Conservation (phyloP, 2,888 invertebrate species). For the Ariolimax columbianus region DNA sequence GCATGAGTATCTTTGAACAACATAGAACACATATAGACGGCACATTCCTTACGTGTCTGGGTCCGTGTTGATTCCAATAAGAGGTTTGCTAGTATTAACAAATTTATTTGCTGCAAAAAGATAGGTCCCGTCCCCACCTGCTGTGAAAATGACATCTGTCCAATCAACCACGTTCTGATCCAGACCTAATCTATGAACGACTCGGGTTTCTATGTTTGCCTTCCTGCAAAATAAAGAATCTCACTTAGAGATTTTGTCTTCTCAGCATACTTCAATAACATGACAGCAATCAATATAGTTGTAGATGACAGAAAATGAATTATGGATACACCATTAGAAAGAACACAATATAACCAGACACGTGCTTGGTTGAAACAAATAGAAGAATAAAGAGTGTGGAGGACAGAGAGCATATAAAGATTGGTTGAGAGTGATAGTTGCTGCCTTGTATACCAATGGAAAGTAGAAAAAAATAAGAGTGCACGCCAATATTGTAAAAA, state of each 20-base stretch:
- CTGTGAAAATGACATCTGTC: slow-evolving; percentile 86
- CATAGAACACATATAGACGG: background rate
- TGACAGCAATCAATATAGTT: no score
- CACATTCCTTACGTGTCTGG: slow-evolving; percentile 82
- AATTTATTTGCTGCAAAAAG: slow-evolving; percentile 93
- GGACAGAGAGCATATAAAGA: no score
- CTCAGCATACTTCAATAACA: no score
- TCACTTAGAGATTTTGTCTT: background rate
- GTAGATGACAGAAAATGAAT: no score
- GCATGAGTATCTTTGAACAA: background rate
- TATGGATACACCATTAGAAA: no score
- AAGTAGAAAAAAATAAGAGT: no score
- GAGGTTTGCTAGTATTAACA: slow-evolving; percentile 87
- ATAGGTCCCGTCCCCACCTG: slow-evolving; percentile 98
- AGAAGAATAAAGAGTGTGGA: no score
- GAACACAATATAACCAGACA: no score
- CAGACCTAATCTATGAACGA: slow-evolving; percentile 81
- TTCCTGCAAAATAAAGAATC: slow-evolving; percentile 75
- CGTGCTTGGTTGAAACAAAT: no score
- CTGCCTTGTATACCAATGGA: no score
- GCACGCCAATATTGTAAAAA: no score
- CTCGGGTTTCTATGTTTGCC: slow-evolving; percentile 86
- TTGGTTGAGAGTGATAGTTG: no score
- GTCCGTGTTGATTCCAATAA: slow-evolving; percentile 97
- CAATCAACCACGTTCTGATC: slow-evolving; percentile 87